Evolutionary conservation across 2,888 invertebrate species (phyloP).

Genomic region (Zygaena filipendulae): DNA sequence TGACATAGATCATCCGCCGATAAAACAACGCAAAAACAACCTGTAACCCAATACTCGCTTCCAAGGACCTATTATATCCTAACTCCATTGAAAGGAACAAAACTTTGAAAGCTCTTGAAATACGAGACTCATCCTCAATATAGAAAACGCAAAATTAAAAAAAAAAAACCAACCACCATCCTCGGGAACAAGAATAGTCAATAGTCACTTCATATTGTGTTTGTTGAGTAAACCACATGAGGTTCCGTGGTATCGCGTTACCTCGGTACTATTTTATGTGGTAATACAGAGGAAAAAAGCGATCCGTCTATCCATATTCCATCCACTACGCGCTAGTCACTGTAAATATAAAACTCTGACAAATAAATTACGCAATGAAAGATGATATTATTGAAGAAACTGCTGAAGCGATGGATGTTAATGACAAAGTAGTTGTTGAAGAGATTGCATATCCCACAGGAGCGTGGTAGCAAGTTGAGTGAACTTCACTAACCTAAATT

Average conservation of each 20-base stretch:
- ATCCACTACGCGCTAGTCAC: slow-evolving; percentile 21
- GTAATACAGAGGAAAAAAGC: too few species aligned
- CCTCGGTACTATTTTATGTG: slow-evolving; percentile 28
- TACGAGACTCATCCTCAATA: slow-evolving; percentile 43
- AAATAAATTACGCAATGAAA: neutral
- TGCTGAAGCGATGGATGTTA: slow-evolving; percentile 28
- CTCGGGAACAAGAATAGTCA: slow-evolving; percentile 62
- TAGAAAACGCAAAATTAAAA: slow-evolving; percentile 57
- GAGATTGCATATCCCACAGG: slow-evolving; percentile 52
- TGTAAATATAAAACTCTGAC: neutral
- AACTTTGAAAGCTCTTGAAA: slow-evolving; percentile 46
- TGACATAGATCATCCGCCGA: too few species aligned
- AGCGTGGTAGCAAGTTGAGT: slow-evolving; percentile 51
- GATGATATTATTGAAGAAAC: slow-evolving; percentile 7
- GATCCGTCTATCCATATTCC: too few species aligned
- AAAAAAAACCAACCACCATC: slow-evolving; percentile 31
- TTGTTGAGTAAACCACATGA: slow-evolving; percentile 58
- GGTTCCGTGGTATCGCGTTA: slow-evolving; percentile 54
- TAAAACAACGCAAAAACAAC: too few species aligned
- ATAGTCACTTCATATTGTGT: slow-evolving; percentile 67
- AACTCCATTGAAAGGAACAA: slow-evolving; percentile 39
- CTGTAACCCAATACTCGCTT: slow-evolving; percentile 37
- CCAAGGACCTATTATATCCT: slow-evolving; percentile 39
- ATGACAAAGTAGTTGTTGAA: slow-evolving; percentile 27
- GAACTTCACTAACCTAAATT: slow-evolving; percentile 60